Conservation (phyloP, 1,140 invertebrate genomes). For the Hylaeus anthracinus region DNA sequence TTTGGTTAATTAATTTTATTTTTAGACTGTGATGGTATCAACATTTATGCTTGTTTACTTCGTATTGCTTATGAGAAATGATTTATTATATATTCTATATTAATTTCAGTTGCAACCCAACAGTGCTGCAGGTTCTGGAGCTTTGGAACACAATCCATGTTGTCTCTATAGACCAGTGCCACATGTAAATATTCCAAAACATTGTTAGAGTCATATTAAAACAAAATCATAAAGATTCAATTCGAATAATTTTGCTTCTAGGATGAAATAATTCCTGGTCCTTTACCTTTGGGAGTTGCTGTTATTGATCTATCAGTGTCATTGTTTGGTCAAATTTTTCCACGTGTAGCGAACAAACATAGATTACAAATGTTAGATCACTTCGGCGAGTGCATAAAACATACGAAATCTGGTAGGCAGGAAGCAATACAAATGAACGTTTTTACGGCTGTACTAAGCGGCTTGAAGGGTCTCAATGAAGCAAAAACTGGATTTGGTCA, state of each 20-base stretch:
- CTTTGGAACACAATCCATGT: slow-evolving; percentile 97
- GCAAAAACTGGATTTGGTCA: slow-evolving; percentile 92
- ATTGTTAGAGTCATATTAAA: slow-evolving; percentile 16
- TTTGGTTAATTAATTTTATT: background rate
- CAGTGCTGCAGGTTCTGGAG: slow-evolving; percentile 96
- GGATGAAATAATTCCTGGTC: slow-evolving; percentile 87
- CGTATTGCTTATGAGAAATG: slow-evolving; percentile 1
- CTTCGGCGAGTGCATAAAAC: slow-evolving; percentile 96
- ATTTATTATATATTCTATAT: background rate
- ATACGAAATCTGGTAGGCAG: slow-evolving; percentile 94
- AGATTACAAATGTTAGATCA: slow-evolving; percentile 98
- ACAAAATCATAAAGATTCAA: slow-evolving; percentile 2
- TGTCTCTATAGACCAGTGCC: slow-evolving; percentile 89
- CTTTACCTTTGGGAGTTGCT: slow-evolving; percentile 96
- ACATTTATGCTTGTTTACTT: slow-evolving; percentile 1
- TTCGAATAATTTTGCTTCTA: slow-evolving; percentile 67
- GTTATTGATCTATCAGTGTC: slow-evolving; percentile 97
- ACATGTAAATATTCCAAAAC: slow-evolving; percentile 79
- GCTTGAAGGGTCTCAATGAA: slow-evolving; percentile 93
- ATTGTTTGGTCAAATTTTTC: slow-evolving; percentile 96
- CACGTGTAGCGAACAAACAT: slow-evolving; percentile 96
- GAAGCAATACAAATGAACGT: slow-evolving; percentile 99
- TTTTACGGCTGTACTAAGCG: slow-evolving; percentile 95
- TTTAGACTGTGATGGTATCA: background rate
- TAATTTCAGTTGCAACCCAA: slow-evolving; percentile 90